Conservation (phyloP, 2,888 invertebrate species). For the Cataglyphis rosenhaueri region DNA sequence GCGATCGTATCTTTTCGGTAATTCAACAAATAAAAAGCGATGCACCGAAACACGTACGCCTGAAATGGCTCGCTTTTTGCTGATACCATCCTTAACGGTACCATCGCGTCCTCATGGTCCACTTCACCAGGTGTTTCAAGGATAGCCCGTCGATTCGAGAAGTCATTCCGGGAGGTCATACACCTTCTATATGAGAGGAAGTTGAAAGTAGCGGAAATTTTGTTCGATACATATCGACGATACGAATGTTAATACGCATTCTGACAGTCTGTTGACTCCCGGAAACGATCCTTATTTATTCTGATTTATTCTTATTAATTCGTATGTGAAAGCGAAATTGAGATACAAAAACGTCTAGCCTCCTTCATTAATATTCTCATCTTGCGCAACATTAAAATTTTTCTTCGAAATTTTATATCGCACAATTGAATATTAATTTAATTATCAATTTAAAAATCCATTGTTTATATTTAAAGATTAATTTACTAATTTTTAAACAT, state of each 20-base stretch:
- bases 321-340: neutral
- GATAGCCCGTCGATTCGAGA: slow-evolving; percentile 62
- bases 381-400: neutral
- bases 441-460: neutral
- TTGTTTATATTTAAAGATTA: neutral
- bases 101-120: slow-evolving; percentile 76
- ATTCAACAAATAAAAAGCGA: slow-evolving; percentile 59
- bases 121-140: slow-evolving; percentile 75
- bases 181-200: slow-evolving; percentile 63
- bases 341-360: neutral
- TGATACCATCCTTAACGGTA: slow-evolving; percentile 76
- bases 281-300: slow-evolving; percentile 3
- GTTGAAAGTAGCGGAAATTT: slow-evolving; percentile 62
- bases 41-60: slow-evolving; percentile 54
- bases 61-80: slow-evolving; percentile 72
- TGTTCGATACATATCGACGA: neutral
- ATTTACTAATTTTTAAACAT: neutral
- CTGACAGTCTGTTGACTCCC: neutral
- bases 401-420: neutral
- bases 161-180: slow-evolving; percentile 66
- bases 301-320: slow-evolving; percentile 16
- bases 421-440: neutral
- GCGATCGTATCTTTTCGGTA: neutral
- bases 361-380: neutral
- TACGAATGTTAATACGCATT: slow-evolving; percentile 10